phyloP scores from a whole-genome alignment of 2,113 vertebrate species.

The Gorsachius goisagi region DNA sequence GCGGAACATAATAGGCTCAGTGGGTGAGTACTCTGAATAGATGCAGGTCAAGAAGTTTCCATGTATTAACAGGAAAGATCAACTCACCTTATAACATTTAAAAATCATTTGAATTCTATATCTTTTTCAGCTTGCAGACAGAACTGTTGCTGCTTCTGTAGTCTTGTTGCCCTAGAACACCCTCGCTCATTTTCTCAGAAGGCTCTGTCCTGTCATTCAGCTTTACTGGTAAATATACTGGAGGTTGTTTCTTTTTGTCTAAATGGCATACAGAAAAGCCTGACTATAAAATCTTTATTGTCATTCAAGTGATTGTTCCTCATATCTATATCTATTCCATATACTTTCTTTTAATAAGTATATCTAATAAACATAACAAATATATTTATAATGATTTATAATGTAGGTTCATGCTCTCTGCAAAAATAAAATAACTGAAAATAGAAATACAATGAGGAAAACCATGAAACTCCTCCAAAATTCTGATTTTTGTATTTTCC shows the following conservation, averaged over 20 bases:
- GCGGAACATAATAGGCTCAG: rapidly evolving
- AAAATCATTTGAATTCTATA: neutral
- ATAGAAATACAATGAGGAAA: neutral
- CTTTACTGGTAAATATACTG: neutral
- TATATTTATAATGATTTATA: neutral
- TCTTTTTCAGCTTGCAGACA: neutral
- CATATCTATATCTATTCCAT: neutral
- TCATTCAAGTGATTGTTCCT: neutral
- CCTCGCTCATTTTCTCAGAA: neutral
- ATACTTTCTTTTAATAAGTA: neutral
- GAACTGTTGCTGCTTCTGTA: neutral
- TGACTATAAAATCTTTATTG: neutral
- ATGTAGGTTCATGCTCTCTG: neutral
- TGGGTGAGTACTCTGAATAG: neutral
- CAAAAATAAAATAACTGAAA: neutral
- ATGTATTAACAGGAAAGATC: neutral
- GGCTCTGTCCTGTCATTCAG: neutral
- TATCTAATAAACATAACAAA: neutral
- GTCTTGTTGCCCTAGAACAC: neutral
- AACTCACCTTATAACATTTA: neutral
- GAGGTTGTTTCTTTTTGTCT: neutral
- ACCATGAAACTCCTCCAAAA: neutral
- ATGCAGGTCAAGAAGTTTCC: neutral
- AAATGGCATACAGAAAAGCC: neutral
- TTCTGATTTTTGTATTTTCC: neutral